Conservation (phyloP, 2,797 vertebrate species). For the Micromesistius poutassou region DNA sequence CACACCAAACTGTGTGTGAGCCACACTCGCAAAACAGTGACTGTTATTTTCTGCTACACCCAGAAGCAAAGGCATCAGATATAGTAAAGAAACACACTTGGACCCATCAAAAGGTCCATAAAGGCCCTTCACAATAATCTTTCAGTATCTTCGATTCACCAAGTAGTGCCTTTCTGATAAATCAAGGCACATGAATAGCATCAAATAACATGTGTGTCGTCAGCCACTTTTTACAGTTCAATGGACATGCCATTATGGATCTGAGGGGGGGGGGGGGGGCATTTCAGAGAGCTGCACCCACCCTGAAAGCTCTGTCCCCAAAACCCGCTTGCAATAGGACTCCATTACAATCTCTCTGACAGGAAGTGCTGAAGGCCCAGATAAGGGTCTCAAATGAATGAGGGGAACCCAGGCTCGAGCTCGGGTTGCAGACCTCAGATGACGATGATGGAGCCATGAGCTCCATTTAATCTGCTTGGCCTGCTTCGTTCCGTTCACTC, state of each 20-base stretch:
- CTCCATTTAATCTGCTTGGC: background rate
- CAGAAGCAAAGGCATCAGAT: background rate
- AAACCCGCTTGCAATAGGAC: background rate
- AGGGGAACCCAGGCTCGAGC: background rate
- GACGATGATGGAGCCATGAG: background rate
- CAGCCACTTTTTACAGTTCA: background rate
- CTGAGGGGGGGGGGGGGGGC: background rate
- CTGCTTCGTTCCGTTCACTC: background rate
- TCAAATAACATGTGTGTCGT: background rate
- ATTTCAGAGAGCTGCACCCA: background rate
- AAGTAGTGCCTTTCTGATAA: background rate
- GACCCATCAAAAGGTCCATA: background rate
- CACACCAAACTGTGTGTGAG: background rate
- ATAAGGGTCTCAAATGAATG: background rate
- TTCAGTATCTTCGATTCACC: background rate
- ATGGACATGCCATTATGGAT: background rate
- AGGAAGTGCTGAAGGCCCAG: conserved; percentile 1
- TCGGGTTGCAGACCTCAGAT: background rate
- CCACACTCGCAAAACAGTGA: background rate
- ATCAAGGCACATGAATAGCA: background rate
- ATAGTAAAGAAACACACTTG: background rate
- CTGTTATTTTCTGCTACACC: background rate
- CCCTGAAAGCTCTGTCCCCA: background rate
- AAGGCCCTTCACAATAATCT: background rate
- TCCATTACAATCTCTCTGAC: background rate